Conservation (phyloP, 1,140 invertebrate species). For the Lanistes nyassanus region DNA sequence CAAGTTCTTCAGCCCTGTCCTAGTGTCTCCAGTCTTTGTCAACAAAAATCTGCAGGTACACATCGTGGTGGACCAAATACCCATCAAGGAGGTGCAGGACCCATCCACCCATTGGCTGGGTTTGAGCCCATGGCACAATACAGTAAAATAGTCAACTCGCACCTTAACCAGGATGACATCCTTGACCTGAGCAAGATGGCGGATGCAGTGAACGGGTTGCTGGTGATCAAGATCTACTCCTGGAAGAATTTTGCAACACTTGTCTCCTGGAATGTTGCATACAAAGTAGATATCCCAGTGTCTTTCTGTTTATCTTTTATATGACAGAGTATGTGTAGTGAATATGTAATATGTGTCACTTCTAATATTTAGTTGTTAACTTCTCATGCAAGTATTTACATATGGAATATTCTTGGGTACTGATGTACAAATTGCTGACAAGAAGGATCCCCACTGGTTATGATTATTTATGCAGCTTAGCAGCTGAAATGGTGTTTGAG, state of each 20-base stretch:
- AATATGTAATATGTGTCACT: no score
- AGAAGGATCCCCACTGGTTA: no score
- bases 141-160: constrained; percentile 5
- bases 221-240: constrained; percentile 45
- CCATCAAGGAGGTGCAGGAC: constrained; percentile 37
- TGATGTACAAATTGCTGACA: no score
- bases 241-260: constrained; percentile 49
- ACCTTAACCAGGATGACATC: not conserved
- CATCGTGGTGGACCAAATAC: constrained; percentile 55
- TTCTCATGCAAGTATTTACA: no score
- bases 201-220: constrained; percentile 25
- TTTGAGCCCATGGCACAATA: constrained; percentile 27
- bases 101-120: constrained; percentile 27
- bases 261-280: constrained; percentile 42
- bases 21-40: constrained; percentile 72
- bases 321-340: no score
- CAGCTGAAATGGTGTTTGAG: constrained; percentile 29
- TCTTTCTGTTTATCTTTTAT: no score
- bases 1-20: constrained; percentile 83
- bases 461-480: constrained; percentile 28
- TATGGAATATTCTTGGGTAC: no score
- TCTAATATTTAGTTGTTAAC: no score
- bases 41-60: constrained; percentile 51
- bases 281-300: constrained; percentile 41
- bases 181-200: constrained; percentile 8